Base-by-base conservation (phyloP, 2,113 vertebrate species). In the Manacus vitellinus region DNA sequence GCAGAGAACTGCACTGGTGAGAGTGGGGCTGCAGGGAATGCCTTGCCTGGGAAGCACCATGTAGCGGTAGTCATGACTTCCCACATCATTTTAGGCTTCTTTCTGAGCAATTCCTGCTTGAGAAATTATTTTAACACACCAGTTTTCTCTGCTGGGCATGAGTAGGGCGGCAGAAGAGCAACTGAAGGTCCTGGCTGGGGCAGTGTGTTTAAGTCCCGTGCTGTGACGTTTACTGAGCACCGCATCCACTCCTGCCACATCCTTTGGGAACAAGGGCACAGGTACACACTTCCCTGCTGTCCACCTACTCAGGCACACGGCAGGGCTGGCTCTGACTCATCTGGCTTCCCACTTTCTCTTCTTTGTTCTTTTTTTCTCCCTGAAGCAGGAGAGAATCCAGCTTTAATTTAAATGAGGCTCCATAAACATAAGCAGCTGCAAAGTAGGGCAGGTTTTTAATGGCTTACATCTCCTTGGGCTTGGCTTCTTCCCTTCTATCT, bases 381-480 rank as follows among this genome's bases (percentile, higher is more conserved):
- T 54, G 59, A 94, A 86, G 88, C 67, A 71, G 72, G 46, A 86
- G 68, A 83, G 37, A 58, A 89, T 58, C 14, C n/a, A 67, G 58
- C 41, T 92, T 91, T 95, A 77, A 89, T 87, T 89, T 62, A 89
- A 92, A 86, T 66, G 65, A 84, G 47, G 24, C 37, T 33, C 39
- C 68, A 63, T 81, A 89, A 86, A 46, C 65, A 71, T 23, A 43
- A 71, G 46, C 68, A 91, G 54, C 39, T 76, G 80, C 31, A 28
- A 95, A 92, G 59, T 37, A 83, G 76, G 58, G 37, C 83, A 95
- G 76, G 49, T 54, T 73, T 85, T 70, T 73, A 84, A 76, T 62
- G 46, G 66, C 37, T 85, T 74, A 51, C 47, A 62, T 4, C 62
- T 76, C 71, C 62, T 62, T 52, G 31, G 66, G 71, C 39, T 72